These are phyloP conservation scores for Eueides isabella DNA, from an alignment of 1,140 invertebrate genomes.

Conservation along the genomic window DNA sequence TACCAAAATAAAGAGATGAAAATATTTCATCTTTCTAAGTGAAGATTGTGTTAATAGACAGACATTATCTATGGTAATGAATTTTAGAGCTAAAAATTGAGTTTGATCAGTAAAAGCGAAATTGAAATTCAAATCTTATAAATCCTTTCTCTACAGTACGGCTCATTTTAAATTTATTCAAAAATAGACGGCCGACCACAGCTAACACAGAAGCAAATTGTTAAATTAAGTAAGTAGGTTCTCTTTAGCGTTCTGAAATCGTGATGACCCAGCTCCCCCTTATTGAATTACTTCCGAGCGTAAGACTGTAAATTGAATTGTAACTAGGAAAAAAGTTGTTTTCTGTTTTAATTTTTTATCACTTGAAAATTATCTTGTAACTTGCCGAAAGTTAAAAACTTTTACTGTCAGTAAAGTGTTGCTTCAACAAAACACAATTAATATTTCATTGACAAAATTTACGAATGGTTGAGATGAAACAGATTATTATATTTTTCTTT, in stretches of 20 bases:
- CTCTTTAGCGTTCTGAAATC: slow-evolving; percentile 7
- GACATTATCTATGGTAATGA: too few species aligned
- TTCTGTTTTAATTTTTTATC: not conserved
- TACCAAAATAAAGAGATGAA: too few species aligned
- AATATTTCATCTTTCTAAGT: too few species aligned
- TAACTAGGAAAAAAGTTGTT: not conserved
- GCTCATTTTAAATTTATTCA: not conserved
- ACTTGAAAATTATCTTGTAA: not conserved
- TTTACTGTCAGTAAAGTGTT: not conserved
- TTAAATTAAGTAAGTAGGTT: slow-evolving; percentile 22
- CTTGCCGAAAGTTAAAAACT: not conserved
- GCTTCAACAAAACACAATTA: not conserved
- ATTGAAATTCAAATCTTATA: too few species aligned
- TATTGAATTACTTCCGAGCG: slow-evolving; percentile 21
- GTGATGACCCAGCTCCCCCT: slow-evolving; percentile 1
- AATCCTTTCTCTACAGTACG: not conserved
- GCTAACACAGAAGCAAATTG: slow-evolving; percentile 16
- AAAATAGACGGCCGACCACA: not conserved
- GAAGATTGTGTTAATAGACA: too few species aligned
- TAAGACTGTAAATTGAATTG: slow-evolving; percentile 11
- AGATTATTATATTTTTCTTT: too few species aligned
- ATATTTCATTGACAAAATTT: not conserved
- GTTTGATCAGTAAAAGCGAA: not conserved
- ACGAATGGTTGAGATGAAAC: too few species aligned
- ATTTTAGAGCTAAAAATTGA: not conserved